Conservation (phyloP, 2,888 invertebrate genomes). For the Pristionchus exspectatus region DNA sequence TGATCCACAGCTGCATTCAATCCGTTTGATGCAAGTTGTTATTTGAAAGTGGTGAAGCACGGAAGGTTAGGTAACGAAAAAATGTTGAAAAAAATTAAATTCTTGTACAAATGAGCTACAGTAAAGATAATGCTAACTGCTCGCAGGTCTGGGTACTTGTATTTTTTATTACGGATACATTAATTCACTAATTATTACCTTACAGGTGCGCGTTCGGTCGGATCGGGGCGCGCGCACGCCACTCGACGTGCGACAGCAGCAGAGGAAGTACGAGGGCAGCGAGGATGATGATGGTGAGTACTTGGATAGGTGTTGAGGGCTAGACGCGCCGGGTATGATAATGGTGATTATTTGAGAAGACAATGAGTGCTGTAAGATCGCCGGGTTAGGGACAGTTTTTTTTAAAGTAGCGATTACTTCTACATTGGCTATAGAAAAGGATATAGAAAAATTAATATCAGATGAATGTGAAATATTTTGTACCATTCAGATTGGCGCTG, state of each 20-base stretch:
- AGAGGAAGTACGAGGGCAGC: neutral
- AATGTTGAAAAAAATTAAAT: neutral
- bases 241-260: slow-evolving; percentile 5
- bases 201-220: slow-evolving; percentile 31
- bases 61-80: no score
- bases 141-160: no score
- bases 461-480: no score
- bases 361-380: no score
- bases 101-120: no score
- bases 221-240: slow-evolving; percentile 21
- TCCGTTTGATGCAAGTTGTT: neutral
- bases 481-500: no score
- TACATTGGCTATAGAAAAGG: no score
- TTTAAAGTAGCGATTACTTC: no score
- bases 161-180: no score
- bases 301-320: neutral
- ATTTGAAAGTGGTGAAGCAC: neutral
- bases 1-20: neutral
- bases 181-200: neutral
- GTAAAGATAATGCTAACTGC: no score
- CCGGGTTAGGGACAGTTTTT: neutral
- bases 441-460: no score
- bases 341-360: neutral
- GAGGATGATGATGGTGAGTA: slow-evolving; percentile 25
- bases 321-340: neutral